Conservation (phyloP, 2,888 invertebrate genomes). For the Chromoteleia sp. region DNA sequence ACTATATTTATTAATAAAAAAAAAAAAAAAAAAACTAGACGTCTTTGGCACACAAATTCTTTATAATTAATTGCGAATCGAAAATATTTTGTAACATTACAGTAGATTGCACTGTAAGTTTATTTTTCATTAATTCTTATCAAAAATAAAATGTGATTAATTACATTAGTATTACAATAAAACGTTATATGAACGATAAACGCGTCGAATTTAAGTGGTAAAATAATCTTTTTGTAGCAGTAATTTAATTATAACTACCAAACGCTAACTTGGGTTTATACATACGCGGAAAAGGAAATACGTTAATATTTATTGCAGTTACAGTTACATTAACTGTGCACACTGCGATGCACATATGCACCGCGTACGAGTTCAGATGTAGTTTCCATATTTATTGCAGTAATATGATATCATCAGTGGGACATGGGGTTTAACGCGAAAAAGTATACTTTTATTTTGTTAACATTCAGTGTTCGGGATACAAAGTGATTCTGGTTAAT, state of each 20-base stretch:
- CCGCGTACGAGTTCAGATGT: constrained; percentile 21
- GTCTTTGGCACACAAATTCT: no score
- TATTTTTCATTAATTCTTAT: no score
- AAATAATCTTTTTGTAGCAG: constrained; percentile 18
- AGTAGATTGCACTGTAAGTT: no score
- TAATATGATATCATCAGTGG: constrained; percentile 49
- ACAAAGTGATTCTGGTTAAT: constrained; percentile 10
- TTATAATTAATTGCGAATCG: no score
- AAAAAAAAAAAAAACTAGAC: no score
- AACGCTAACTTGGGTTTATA: constrained; percentile 31
- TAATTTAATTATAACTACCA: constrained; percentile 21
- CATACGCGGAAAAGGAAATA: constrained; percentile 56
- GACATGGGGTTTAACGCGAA: no score
- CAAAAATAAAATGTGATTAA: no score
- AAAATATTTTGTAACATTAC: no score
- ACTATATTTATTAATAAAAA: no score
- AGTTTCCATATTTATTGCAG: constrained; percentile 59
- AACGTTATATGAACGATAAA: background rate
- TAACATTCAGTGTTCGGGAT: constrained; percentile 4
- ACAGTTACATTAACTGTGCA: constrained; percentile 63
- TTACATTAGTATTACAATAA: no score
- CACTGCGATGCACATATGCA: constrained; percentile 31
- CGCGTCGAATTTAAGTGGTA: background rate
- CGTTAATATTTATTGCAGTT: constrained; percentile 54
- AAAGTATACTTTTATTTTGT: no score